Base-by-base conservation (phyloP, 1,140 invertebrate genomes). In the Laodelphax striatellus region DNA sequence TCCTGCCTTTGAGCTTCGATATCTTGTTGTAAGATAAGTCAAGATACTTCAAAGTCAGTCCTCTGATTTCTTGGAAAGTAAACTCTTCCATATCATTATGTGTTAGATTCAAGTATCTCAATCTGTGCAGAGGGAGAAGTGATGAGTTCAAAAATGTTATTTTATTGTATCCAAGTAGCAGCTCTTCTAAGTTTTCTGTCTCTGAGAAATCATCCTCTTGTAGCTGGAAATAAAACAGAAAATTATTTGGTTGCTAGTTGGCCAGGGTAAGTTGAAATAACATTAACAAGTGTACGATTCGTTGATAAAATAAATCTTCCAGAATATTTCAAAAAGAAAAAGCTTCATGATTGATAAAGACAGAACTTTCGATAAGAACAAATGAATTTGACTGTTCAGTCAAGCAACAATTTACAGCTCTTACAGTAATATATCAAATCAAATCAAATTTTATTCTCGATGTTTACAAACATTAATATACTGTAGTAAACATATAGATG, bases 21-120 rank as follows among this genome's bases (percentile, higher is more conserved):
- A 91, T 90, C 70, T 77, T 80, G 69, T 91, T 91, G 70, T 82
- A 78, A 1, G 87, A 89, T 9, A 90, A 72, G 72, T 89, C 87
- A 9, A 90, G 77, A 4, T 81, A 70, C 46, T 78, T 78, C 0
- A 91, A 68, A 55, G 78, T 77, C 21, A 91, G 67, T 0, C 87
- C 87, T 50, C 82, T 80, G 10, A 90, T 79, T 66, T 89, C 85
- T 64, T 83, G 79, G 65, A 89, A 79, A 0, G 85, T 88, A 70
- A 91, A 90, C 67, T 88, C 85, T 3, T 74, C 74, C 0, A 90
- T 72, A n/a, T 79, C 74, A 69, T 91, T 91, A 67, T 84, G 81
- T 0, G 86, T 86, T 31, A 91, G 73, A 71, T 89, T 89, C 2
- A 88, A 74, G 52, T 77, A 81, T 59, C 77, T 79, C 8, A 91